Percentiles rank a stretch among this genome's conserved stretches.
These are phyloP conservation scores for Nomada ferruginata DNA, from an alignment of 2,888 invertebrate species.

Conservation along the genomic window DNA sequence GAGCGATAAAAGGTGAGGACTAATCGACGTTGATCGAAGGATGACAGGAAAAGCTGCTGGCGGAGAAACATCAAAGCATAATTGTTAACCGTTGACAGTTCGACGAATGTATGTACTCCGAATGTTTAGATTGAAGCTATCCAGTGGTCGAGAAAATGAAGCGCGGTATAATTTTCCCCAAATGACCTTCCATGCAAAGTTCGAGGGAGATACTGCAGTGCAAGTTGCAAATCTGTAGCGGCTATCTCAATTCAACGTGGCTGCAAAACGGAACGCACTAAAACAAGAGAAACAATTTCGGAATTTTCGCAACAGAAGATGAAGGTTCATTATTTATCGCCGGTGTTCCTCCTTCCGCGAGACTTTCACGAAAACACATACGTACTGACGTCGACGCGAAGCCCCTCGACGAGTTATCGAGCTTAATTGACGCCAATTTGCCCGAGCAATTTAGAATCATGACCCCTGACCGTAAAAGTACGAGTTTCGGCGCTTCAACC, in stretches of 20 bases:
- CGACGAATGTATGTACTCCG: neutral
- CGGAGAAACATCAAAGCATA: neutral
- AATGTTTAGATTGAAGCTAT: neutral
- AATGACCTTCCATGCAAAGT: conserved; percentile 15
- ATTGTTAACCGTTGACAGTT: neutral
- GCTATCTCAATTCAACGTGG: neutral
- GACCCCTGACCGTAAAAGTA: conserved; percentile 54
- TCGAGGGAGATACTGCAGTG: no score
- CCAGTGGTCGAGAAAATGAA: neutral
- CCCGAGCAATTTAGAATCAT: conserved; percentile 57
- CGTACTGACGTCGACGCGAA: conserved; percentile 36
- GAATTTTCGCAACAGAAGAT: neutral
- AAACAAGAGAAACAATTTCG: neutral
- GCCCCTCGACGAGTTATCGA: conserved; percentile 44
- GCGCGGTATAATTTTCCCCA: neutral
- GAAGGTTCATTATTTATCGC: conserved; percentile 41
- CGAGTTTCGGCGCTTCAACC: conserved; percentile 40
- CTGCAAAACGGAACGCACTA: neutral
- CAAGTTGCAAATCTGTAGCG: no score
- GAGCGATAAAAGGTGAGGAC: conserved; percentile 1
- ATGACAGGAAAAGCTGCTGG: neutral
- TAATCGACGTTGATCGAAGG: conserved; percentile 11
- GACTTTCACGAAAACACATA: conserved; percentile 49
- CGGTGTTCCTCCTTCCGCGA: conserved; percentile 52
- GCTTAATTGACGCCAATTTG: conserved; percentile 61